A percentile compares a stretch with the other conserved stretches of the same genome.
Evolutionary conservation across 1,140 invertebrate genomes (phyloP).

Genomic region (Megalonaias nervosa): DNA sequence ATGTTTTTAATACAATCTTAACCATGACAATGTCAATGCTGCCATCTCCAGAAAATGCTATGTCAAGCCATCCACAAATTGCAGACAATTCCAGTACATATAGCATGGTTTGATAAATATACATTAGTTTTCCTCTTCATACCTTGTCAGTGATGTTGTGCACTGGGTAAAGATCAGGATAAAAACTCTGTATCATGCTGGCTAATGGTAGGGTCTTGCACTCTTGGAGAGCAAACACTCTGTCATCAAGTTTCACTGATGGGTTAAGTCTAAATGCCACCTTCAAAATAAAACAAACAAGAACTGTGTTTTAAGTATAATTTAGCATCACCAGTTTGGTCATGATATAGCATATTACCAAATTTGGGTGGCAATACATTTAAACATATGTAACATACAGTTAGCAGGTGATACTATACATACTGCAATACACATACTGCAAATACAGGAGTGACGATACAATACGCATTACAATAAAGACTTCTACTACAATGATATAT

Average conservation of each 20-base stretch:
- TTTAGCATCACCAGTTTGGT: neutral
- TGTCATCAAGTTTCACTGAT: conserved; percentile 92
- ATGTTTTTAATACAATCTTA: neutral
- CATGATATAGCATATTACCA: too few relatives aligned
- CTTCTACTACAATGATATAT: too few relatives aligned
- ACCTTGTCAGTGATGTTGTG: conserved; percentile 76
- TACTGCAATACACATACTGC: too few relatives aligned
- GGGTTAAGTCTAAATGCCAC: conserved; percentile 89
- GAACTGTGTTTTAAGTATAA: neutral
- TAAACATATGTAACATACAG: too few relatives aligned
- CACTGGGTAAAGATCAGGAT: conserved; percentile 95
- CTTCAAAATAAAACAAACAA: conserved; percentile 71
- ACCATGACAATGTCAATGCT: neutral
- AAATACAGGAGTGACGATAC: too few relatives aligned
- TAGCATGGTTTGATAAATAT: neutral
- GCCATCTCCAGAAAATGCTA: neutral
- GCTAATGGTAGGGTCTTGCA: conserved; percentile 91
- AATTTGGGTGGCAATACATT: too few relatives aligned
- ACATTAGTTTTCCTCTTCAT: neutral
- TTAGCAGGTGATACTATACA: too few relatives aligned
- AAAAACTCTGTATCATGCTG: conserved; percentile 87
- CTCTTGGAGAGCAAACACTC: conserved; percentile 93
- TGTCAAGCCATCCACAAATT: neutral
- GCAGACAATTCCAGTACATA: neutral
- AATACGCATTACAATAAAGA: too few relatives aligned